Evolutionary conservation across 2,113 vertebrate species (phyloP).

Genomic region (Arothron firmamentum): DNA sequence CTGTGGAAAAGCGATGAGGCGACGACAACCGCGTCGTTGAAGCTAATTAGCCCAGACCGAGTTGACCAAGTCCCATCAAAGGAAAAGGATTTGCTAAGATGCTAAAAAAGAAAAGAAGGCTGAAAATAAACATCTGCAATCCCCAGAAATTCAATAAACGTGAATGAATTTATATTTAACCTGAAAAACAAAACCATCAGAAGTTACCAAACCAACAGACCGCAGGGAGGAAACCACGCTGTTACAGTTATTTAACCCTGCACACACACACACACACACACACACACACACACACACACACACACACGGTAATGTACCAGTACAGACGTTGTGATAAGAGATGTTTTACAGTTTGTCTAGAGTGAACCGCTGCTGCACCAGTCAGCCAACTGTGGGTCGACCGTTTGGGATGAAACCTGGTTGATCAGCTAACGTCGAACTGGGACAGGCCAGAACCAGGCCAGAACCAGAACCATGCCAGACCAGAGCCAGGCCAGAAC

Average conservation of each 20-base stretch:
- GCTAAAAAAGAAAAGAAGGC: too few species aligned
- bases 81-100: too few species aligned
- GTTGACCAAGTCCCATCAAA: too few species aligned
- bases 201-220: slow-evolving; percentile 38
- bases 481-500: neutral
- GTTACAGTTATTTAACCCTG: slow-evolving; percentile 48
- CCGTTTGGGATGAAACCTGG: too few species aligned
- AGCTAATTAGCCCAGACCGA: too few species aligned
- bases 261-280: slow-evolving; percentile 19
- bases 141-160: too few species aligned
- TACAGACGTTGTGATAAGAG: slow-evolving; percentile 40
- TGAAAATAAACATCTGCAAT: too few species aligned
- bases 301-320: slow-evolving; percentile 13
- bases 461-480: too few species aligned
- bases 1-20: too few species aligned
- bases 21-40: too few species aligned
- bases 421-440: too few species aligned
- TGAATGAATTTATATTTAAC: neutral
- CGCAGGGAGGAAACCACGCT: slow-evolving; percentile 53
- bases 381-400: neutral
- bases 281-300: slow-evolving; percentile 15
- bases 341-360: slow-evolving; percentile 36
- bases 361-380: slow-evolving; percentile 3
- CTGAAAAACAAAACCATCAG: slow-evolving; percentile 2
- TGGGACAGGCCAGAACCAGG: neutral